These are phyloP conservation scores for Lamprotornis superbus DNA, from an alignment of 2,113 vertebrate genomes.

Conservation along the genomic window DNA sequence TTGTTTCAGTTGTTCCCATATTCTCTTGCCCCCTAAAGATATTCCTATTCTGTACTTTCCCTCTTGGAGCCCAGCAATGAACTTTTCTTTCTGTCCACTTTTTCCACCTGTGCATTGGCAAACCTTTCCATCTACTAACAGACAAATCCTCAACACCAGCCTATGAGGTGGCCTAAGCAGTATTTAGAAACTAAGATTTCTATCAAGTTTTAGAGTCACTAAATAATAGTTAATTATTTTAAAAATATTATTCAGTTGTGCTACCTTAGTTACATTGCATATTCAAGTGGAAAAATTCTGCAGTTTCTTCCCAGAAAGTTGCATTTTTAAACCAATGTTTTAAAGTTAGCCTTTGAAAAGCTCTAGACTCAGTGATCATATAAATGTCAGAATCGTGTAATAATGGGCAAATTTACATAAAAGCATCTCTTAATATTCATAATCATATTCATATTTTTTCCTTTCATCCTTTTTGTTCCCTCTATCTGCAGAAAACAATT, in stretches of 20 bases:
- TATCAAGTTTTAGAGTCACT: background rate
- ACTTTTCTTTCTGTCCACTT: background rate
- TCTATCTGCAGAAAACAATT: background rate
- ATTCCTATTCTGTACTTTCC: background rate
- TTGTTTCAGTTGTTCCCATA: background rate
- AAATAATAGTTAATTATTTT: background rate
- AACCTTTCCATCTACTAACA: background rate
- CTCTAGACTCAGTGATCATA: background rate
- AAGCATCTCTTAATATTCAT: background rate
- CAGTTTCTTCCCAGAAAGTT: background rate
- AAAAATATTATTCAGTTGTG: background rate
- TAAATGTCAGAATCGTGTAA: background rate
- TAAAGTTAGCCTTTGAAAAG: background rate
- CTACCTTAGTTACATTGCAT: background rate
- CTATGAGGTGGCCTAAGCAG: background rate
- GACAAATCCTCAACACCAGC: rapidly evolving
- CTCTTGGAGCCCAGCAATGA: background rate
- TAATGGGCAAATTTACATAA: background rate
- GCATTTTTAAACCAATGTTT: background rate
- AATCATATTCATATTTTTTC: rapidly evolving
- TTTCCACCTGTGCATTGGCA: background rate
- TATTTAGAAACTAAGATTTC: background rate
- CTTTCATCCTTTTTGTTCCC: background rate
- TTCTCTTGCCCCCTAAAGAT: background rate
- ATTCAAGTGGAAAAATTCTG: background rate